Conservation (phyloP, 1,140 invertebrate genomes). For the Diorhabda elongata region DNA sequence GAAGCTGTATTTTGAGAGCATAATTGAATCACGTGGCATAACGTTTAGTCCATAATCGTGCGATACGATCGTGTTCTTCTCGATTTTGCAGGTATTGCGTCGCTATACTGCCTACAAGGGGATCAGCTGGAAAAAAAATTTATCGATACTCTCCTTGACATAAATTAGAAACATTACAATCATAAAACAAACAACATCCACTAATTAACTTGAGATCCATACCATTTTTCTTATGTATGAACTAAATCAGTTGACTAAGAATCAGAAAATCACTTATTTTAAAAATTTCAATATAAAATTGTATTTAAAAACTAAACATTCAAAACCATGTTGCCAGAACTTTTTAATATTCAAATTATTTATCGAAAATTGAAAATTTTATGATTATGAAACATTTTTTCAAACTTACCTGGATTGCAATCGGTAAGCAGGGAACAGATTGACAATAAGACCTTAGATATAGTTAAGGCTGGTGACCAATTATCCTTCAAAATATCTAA, state of each 20-base stretch:
- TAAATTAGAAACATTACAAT: neutral
- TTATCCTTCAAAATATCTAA: slow-evolving; percentile 94
- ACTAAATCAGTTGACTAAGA: no score
- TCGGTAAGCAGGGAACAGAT: slow-evolving; percentile 94
- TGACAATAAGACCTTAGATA: slow-evolving; percentile 90
- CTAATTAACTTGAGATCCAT: no score
- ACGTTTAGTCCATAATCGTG: slow-evolving; percentile 95
- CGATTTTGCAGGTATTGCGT: slow-evolving; percentile 96
- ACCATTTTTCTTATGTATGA: no score
- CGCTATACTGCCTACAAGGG: slow-evolving; percentile 95
- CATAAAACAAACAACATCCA: no score
- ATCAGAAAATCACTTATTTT: no score
- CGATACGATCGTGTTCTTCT: slow-evolving; percentile 96
- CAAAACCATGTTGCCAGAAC: no score
- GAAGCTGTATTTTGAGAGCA: neutral
- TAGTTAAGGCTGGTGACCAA: slow-evolving; percentile 92
- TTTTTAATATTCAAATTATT: no score
- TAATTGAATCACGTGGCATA: slow-evolving; percentile 81
- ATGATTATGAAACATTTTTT: neutral
- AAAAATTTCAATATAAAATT: no score
- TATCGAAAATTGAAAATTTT: neutral
- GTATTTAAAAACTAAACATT: no score
- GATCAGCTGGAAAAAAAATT: slow-evolving; percentile 68
- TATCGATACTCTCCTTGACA: neutral
- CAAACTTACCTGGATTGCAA: slow-evolving; percentile 83